These are phyloP conservation scores for Tipula lateralis DNA, from an alignment of 2,888 invertebrate species.

Conservation along the genomic window DNA sequence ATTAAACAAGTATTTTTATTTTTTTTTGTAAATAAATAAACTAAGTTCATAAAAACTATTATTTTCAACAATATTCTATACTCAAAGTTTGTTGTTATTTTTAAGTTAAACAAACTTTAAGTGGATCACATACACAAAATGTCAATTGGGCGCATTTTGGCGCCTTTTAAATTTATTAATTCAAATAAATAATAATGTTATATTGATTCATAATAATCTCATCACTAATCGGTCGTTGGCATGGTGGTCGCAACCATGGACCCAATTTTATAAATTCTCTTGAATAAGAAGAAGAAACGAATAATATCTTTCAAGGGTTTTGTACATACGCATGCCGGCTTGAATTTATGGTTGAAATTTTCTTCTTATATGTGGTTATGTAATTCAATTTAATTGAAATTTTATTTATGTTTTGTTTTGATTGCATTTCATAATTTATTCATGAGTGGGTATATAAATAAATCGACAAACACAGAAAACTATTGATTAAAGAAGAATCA, in stretches of 20 bases:
- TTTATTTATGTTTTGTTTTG: not conserved
- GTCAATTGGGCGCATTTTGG: not conserved
- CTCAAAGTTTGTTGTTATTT: not conserved
- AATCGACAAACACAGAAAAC: not conserved
- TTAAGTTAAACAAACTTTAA: not conserved
- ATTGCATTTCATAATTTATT: conserved; percentile 12
- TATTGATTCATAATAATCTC: not conserved
- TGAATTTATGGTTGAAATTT: too few relatives aligned
- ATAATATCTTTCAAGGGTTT: not conserved
- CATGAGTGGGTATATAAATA: not conserved
- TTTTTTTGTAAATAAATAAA: not conserved
- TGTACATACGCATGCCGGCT: not conserved
- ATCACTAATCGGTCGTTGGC: not conserved
- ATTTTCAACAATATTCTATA: not conserved
- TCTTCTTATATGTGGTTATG: not conserved
- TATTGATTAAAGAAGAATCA: not conserved
- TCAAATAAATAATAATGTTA: not conserved
- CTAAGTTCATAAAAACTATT: not conserved
- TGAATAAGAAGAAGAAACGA: not conserved
- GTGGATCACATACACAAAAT: not conserved
- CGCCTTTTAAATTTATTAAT: not conserved
- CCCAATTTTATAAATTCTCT: not conserved
- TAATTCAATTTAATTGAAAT: not conserved
- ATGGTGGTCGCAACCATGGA: not conserved
- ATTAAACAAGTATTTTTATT: not conserved